These are phyloP conservation scores for Heliopora coerulea DNA, from an alignment of 92 coral and sea anemone species.

Conservation along the genomic window DNA sequence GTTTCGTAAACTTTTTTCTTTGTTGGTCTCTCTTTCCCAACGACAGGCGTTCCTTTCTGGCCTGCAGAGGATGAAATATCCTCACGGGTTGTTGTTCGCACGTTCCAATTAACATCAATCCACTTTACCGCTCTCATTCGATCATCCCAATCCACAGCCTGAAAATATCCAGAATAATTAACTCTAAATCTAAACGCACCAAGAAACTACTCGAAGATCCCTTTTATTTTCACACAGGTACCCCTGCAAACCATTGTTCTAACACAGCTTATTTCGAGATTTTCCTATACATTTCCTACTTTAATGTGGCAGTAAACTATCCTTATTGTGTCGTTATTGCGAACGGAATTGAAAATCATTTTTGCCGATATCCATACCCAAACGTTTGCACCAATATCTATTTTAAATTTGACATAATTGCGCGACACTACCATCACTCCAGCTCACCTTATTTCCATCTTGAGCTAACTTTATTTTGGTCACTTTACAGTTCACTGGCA, in stretches of 20 bases:
- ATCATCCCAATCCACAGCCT: slow-evolving; percentile 99
- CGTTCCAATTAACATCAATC: slow-evolving; percentile 66
- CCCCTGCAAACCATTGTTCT: too few relatives aligned
- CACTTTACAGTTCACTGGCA: slow-evolving; percentile 77
- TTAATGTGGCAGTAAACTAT: too few relatives aligned
- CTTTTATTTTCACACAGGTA: too few relatives aligned
- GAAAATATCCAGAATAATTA: not conserved
- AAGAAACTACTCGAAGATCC: too few relatives aligned
- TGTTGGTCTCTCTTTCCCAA: slow-evolving; percentile 58
- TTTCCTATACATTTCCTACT: too few relatives aligned
- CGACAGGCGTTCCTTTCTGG: slow-evolving; percentile 43
- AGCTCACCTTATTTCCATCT: slow-evolving; percentile 76
- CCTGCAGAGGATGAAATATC: slow-evolving; percentile 59
- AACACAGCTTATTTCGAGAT: too few relatives aligned
- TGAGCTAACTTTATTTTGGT: slow-evolving; percentile 91
- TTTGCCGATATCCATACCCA: too few relatives aligned
- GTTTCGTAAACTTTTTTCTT: slow-evolving; percentile 91
- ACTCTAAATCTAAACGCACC: not conserved
- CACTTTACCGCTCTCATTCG: slow-evolving; percentile 97
- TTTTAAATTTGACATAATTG: too few relatives aligned
- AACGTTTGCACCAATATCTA: too few relatives aligned
- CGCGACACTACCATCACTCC: not conserved
- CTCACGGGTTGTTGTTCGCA: slow-evolving; percentile 53
- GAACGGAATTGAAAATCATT: too few relatives aligned
- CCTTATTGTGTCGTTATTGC: too few relatives aligned